A percentile compares a stretch with the other conserved stretches of the same genome.
These are phyloP conservation scores for Cossypha heuglini DNA, from an alignment of 2,797 vertebrate genomes.

Conservation along the genomic window DNA sequence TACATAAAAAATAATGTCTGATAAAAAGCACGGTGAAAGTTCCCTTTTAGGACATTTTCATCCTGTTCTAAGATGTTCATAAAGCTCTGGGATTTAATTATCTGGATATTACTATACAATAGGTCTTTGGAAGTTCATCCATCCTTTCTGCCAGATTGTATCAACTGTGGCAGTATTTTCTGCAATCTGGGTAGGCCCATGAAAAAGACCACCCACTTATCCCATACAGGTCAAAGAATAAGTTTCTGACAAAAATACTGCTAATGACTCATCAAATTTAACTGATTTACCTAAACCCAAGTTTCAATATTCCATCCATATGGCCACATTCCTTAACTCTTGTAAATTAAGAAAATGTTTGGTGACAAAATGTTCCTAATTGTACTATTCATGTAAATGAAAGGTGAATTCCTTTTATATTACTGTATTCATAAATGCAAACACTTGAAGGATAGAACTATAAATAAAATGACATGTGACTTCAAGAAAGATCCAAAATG, in stretches of 20 bases:
- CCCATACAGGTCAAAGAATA: neutral
- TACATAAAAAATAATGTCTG: neutral
- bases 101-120: neutral
- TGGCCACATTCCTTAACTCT: neutral
- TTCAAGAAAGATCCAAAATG: neutral
- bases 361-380: neutral
- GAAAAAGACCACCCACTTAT: neutral
- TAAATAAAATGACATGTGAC: neutral
- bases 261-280: neutral
- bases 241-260: neutral
- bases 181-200: neutral
- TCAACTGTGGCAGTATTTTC: neutral
- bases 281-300: neutral
- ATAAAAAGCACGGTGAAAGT: neutral
- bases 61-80: neutral
- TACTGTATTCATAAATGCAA: neutral
- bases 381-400: neutral
- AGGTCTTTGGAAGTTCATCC: neutral
- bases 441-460: neutral
- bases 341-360: neutral
- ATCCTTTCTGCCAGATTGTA: neutral
- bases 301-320: neutral
- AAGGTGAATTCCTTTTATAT: neutral
- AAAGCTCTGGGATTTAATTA: neutral
- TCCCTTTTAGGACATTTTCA: neutral